Percentiles rank a stretch among this genome's conserved stretches.
Conservation (phyloP, 2,113 vertebrate species). For the Choloepus hoffmanni region DNA sequence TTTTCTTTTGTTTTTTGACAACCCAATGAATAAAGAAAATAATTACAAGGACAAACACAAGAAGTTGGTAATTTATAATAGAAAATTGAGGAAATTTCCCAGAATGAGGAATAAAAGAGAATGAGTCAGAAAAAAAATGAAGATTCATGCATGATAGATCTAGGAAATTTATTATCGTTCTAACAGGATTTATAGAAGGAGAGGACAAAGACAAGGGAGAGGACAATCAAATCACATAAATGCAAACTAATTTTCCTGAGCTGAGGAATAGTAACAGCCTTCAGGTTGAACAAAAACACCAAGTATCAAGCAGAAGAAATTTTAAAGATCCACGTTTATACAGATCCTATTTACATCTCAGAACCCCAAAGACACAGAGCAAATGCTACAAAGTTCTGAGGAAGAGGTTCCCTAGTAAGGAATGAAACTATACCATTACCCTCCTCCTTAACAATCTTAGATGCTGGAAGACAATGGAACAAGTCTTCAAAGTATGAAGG, state of each 20-base stretch:
- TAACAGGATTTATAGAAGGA: not conserved
- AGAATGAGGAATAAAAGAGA: constrained; percentile 19
- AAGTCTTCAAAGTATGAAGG: not conserved
- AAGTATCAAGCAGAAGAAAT: not conserved
- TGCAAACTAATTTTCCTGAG: constrained; percentile 39
- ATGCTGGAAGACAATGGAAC: not conserved
- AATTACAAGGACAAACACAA: constrained; percentile 18
- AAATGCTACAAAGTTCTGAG: not conserved
- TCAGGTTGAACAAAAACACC: not conserved
- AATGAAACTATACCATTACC: not conserved
- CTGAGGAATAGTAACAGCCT: not conserved
- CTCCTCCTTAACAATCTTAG: not conserved
- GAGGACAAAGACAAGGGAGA: not conserved
- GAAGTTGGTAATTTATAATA: constrained; percentile 3
- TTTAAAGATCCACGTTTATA: not conserved
- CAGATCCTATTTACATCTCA: not conserved
- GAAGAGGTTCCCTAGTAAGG: not conserved
- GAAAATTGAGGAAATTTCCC: constrained; percentile 7
- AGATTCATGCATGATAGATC: constrained; percentile 14
- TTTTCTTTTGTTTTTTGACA: not conserved
- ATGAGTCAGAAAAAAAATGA: not conserved
- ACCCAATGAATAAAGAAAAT: constrained; percentile 12
- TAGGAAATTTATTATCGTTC: not conserved
- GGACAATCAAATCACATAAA: not conserved
- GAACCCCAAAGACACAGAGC: not conserved